Evolutionary conservation across 1,140 invertebrate genomes (phyloP).

Genomic region (Musca domestica): DNA sequence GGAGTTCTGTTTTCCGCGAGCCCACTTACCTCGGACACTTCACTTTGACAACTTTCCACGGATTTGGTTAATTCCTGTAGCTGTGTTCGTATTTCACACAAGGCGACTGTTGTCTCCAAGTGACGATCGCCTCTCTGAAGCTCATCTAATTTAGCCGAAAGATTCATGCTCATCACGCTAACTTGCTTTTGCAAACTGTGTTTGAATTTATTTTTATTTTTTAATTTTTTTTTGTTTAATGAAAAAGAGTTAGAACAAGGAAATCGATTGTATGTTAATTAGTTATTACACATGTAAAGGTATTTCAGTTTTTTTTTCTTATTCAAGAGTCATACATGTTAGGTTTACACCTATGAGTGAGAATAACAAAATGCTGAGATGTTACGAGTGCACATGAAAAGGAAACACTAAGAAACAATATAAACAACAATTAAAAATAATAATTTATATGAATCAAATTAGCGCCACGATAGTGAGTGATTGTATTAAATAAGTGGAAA

Average conservation of each 20-base stretch:
- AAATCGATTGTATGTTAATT: too few relatives aligned
- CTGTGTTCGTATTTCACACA: conserved; percentile 85
- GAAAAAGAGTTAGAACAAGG: not conserved
- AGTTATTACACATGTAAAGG: not conserved
- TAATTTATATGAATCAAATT: too few relatives aligned
- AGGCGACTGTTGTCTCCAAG: conserved; percentile 83
- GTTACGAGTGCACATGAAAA: too few relatives aligned
- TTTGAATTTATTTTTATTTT: not conserved
- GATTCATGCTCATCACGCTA: conserved; percentile 93
- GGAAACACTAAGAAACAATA: too few relatives aligned
- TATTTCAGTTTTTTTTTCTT: not conserved
- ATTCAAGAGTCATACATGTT: too few relatives aligned
- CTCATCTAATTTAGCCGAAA: conserved; percentile 87
- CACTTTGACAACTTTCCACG: conserved; percentile 89
- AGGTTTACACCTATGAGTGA: too few relatives aligned
- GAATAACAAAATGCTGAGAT: too few relatives aligned
- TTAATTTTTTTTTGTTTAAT: conserved; percentile 3
- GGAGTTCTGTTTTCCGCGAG: not conserved
- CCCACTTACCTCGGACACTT: conserved; percentile 71
- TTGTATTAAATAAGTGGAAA: too few relatives aligned
- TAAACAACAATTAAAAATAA: too few relatives aligned
- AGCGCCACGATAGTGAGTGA: too few relatives aligned
- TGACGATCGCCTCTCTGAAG: conserved; percentile 82
- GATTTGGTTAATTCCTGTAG: conserved; percentile 89
- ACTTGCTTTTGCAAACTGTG: conserved; percentile 90